These are phyloP conservation scores for Ranitomeya variabilis DNA, from an alignment of 2,113 vertebrate species.

Conservation along the genomic window DNA sequence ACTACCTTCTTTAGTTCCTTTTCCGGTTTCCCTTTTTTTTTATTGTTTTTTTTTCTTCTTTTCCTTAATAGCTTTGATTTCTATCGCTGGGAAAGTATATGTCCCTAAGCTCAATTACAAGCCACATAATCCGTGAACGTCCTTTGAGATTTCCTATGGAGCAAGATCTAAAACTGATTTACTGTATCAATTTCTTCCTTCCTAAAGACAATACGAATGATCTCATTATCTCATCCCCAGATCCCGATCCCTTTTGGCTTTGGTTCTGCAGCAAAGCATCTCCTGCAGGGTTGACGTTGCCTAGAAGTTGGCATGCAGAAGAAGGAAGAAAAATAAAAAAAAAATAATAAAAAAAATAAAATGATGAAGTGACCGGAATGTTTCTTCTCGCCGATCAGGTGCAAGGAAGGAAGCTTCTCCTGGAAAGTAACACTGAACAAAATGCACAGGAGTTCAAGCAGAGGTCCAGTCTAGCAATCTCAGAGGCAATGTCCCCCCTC, in stretches of 20 bases:
- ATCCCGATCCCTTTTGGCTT: conserved; percentile 47
- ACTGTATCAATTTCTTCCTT: conserved; percentile 39
- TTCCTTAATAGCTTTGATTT: background rate
- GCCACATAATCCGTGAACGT: conserved; percentile 40
- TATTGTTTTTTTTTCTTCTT: background rate
- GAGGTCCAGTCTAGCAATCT: conserved; percentile 29
- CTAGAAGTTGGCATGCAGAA: conserved; percentile 48
- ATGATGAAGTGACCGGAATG: background rate
- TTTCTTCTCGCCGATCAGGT: conserved; percentile 51
- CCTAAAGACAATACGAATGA: conserved; percentile 48
- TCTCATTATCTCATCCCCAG: conserved; percentile 54
- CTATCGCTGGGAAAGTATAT: conserved; percentile 13
- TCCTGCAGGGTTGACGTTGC: conserved; percentile 20
- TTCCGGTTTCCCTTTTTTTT: background rate
- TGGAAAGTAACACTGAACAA: conserved; percentile 37
- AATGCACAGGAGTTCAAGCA: conserved; percentile 45
- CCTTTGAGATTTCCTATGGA: conserved; percentile 29
- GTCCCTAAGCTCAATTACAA: conserved; percentile 23
- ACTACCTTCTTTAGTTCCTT: conserved; percentile 30
- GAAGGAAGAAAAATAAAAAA: background rate
- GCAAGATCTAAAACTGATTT: conserved; percentile 35
- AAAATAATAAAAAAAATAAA: conserved; percentile 11
- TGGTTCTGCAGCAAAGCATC: conserved; percentile 52
- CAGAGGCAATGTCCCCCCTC: conserved; percentile 25
- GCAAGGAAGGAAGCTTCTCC: background rate